Conservation (phyloP, 2,113 vertebrate species). For the Paralichthys olivaceus region DNA sequence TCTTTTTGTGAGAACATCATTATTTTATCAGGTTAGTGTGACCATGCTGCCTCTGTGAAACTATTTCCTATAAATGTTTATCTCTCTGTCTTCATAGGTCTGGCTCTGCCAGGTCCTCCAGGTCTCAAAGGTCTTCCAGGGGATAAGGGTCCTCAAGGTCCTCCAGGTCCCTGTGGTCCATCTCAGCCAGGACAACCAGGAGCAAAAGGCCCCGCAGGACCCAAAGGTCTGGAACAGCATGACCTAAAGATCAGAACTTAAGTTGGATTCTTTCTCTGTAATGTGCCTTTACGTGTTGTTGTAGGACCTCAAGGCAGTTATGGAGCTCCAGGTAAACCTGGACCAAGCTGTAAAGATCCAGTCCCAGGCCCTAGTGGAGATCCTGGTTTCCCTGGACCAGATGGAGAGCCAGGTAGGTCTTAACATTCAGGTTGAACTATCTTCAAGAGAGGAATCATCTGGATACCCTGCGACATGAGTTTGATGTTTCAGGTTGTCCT, state of each 20-base stretch:
- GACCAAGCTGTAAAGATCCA: slow-evolving; percentile 46
- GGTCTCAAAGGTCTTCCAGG: slow-evolving; percentile 68
- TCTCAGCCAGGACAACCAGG: slow-evolving; percentile 66
- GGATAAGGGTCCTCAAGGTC: slow-evolving; percentile 70
- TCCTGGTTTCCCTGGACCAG: slow-evolving; percentile 48
- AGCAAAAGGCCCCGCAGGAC: slow-evolving; percentile 62
- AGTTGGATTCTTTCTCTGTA: background rate
- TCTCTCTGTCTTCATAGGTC: slow-evolving; percentile 53
- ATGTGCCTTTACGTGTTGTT: slow-evolving; percentile 11
- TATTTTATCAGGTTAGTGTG: background rate
- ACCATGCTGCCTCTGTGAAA: background rate
- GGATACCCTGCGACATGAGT: background rate
- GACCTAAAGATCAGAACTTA: background rate
- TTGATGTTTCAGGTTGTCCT: slow-evolving; percentile 58
- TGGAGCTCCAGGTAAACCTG: slow-evolving; percentile 55
- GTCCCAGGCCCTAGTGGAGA: slow-evolving; percentile 49
- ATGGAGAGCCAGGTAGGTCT: slow-evolving; percentile 67
- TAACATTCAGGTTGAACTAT: background rate
- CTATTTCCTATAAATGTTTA: background rate
- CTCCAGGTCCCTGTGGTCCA: slow-evolving; percentile 58
- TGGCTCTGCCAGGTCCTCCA: slow-evolving; percentile 37
- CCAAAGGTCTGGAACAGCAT: slow-evolving; percentile 55
- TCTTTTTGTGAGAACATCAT: background rate
- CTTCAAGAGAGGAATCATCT: background rate
- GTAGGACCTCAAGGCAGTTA: slow-evolving; percentile 47